Percentiles rank a stretch among this genome's conserved stretches.
phyloP scores from a whole-genome alignment of 1,140 invertebrate species.

The Zelostemma sp. region DNA sequence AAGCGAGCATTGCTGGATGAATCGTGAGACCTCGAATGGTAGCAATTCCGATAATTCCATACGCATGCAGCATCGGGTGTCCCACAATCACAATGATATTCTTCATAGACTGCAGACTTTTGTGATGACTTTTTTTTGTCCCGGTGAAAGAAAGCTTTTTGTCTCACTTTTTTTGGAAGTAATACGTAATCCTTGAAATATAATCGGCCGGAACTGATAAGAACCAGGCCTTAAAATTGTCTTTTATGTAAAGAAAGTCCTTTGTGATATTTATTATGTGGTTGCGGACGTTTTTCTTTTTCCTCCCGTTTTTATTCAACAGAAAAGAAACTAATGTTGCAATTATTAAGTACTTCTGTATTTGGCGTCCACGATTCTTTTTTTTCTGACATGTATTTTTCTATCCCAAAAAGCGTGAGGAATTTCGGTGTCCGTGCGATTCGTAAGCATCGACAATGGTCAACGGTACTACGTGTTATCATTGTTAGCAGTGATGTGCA shows the following conservation, averaged over 20 bases:
- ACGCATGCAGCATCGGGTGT: constrained; percentile 94
- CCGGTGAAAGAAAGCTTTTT: too few relatives aligned
- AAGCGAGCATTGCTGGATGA: constrained; percentile 78
- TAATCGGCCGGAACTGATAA: neutral
- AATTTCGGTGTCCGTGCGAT: too few relatives aligned
- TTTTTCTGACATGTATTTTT: too few relatives aligned
- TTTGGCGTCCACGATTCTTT: too few relatives aligned
- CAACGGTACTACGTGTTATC: too few relatives aligned
- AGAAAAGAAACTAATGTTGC: neutral
- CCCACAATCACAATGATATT: constrained; percentile 89
- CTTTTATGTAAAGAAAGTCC: neutral
- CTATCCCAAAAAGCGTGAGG: too few relatives aligned
- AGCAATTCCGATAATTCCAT: constrained; percentile 84
- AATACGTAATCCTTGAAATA: neutral
- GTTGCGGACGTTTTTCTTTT: neutral
- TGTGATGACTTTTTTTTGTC: too few relatives aligned
- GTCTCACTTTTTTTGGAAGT: too few relatives aligned
- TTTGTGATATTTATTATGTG: neutral
- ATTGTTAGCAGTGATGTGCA: too few relatives aligned
- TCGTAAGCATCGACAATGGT: too few relatives aligned
- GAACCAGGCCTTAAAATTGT: neutral
- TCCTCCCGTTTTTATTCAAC: neutral
- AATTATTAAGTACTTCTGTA: too few relatives aligned
- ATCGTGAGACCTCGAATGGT: constrained; percentile 71
- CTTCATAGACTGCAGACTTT: constrained; percentile 66